Evolutionary conservation across 2,888 invertebrate species (phyloP), one percentile per base, ranked within the genome.

Genomic region (Acanthopleura granulata): DNA sequence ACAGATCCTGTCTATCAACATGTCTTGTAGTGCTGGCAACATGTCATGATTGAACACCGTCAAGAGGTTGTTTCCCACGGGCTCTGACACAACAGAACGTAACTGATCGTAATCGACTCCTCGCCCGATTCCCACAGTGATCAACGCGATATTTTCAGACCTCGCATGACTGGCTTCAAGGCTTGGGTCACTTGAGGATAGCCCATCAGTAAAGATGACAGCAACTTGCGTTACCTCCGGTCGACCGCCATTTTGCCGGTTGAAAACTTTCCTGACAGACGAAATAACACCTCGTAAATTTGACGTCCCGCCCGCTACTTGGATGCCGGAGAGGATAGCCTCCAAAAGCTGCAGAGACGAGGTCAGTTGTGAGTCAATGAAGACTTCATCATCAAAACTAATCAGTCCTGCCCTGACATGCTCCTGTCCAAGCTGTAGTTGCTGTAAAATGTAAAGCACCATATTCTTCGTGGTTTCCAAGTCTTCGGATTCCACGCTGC

Each of bases 1-100:
- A 66, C 66, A 66, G 1, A 66, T 66, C 25, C 29, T 66, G 66
- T 66, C 66, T 3, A 66, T 66, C 16, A 66, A 6, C 22, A 66
- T 27, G 25, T 66, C 66, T 25, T 66, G 66, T 3, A 66, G 15
- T 27, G 27, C 16, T 16, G 22, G 27, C 25, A 66, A 6, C 29
- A 27, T 27, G 25, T 66, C 29, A 25, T 22, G 25, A 27, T 66
- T 66, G 29, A 66, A 66, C 25, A 66, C 12, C 16, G 22, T 66
- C 16, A 66, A 27, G 1, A 66, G 22, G 25, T 66, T 22, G 6
- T 66, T 27, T 6, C 16, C 6, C 18, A n/a, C 57, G n/a, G 57
- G 22, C 6, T 57, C 12, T 16, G 66, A 27, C 18, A 25, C 18
- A 16, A 66, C 16, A 16, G 22, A 22, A 27, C 27, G 29, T 16